Evolutionary conservation across 2,888 invertebrate species (phyloP), one percentile per base, ranked within the genome.

Genomic region (Tachina lurida): DNA sequence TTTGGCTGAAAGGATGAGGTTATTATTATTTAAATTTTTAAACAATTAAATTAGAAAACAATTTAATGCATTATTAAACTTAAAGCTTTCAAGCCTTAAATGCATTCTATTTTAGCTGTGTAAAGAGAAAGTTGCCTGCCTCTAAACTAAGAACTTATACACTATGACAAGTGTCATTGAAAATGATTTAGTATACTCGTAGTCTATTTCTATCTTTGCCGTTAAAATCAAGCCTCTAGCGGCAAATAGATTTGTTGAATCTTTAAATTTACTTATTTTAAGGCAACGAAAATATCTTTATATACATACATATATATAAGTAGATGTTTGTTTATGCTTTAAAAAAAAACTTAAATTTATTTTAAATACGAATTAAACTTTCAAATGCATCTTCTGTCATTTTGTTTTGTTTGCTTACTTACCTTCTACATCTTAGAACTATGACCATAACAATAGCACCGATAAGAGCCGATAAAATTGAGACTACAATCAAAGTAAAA

Each of bases 391-490:
- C 15, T 39, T 17, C 0, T 31, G 5, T 5, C 31, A 31, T 31
- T 13, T 15, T 22, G 17, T 5, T 31, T 17, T 13, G 22, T 22
- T 10, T 8, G 92, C 92, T 92, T 89, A 93, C 92, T 92, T 89
- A 93, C 92, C 92, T 92, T 91, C 90, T 94, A 93, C 95, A 96
- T 91, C 95, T 95, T 89, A 95, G 93, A 88, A 95, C 94, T 91
- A 95, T 94, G 91, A 95, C 95, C 96, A 96, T 96, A 90, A 96
- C 93, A 90, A 95, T 95, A 89, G 96, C 96, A 89, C 96, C 96
- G 91, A 96, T 94, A 87, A 95, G 94, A 89, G 95, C 96, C 88
- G 96, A 96, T 91, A 95, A 94, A 90, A 96, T 93, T 87, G 96
- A 96, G 89, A 96, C 96, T 92, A 96, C 95, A 88, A 95, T 94